Percentiles rank a stretch among this genome's conserved stretches.
phyloP scores from a whole-genome alignment of 1,140 invertebrate genomes.

The Ceratoteleas bidentatus region DNA sequence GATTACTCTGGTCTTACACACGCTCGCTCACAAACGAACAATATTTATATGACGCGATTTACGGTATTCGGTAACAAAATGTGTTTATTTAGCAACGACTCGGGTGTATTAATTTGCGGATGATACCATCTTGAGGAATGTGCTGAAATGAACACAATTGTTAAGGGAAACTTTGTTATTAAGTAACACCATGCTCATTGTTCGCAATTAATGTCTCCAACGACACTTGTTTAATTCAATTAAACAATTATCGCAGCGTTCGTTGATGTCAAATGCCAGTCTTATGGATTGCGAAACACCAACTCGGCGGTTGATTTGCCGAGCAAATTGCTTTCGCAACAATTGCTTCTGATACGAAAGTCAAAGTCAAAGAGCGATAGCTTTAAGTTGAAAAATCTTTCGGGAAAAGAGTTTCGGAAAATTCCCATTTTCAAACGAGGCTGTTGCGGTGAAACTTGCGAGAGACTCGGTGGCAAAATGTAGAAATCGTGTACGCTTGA shows the following conservation, averaged over 20 bases:
- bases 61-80: neutral
- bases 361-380: neutral
- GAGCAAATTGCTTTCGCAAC: neutral
- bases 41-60: neutral
- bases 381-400: too few species aligned
- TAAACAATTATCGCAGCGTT: constrained; percentile 26
- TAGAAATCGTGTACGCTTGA: constrained; percentile 29
- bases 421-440: too few species aligned
- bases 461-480: constrained; percentile 19
- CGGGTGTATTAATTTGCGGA: neutral
- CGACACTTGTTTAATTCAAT: constrained; percentile 16
- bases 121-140: constrained; percentile 7
- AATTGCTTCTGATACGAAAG: neutral
- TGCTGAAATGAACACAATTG: constrained; percentile 11
- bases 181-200: constrained; percentile 8
- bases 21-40: neutral
- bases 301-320: neutral
- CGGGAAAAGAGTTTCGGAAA: too few species aligned
- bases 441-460: too few species aligned
- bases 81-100: neutral
- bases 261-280: constrained; percentile 34
- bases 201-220: constrained; percentile 11
- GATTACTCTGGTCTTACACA: neutral
- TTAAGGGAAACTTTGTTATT: constrained; percentile 11
- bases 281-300: constrained; percentile 29